These are phyloP conservation scores for Lytechinus pictus DNA, from an alignment of 35 echinoderm and acorn worm genomes.

Conservation along the genomic window DNA sequence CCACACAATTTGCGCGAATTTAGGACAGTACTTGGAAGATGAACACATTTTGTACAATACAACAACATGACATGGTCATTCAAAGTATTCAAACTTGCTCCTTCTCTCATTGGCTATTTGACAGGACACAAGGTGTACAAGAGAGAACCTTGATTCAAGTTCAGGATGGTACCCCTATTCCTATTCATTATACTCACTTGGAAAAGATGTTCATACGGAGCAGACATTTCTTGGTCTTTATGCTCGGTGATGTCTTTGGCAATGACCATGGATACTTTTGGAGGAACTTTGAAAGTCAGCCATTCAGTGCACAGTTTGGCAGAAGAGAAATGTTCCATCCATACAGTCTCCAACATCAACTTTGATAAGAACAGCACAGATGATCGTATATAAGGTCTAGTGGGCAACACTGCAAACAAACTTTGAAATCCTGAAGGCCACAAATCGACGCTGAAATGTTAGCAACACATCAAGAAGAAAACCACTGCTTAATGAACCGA, in stretches of 20 bases:
- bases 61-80: neutral
- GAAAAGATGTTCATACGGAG: neutral
- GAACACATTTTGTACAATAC: neutral
- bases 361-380: neutral
- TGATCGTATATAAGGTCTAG: neutral
- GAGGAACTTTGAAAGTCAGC: neutral
- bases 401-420: neutral
- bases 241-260: neutral
- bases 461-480: neutral
- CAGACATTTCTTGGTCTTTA: neutral
- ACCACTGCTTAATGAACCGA: neutral
- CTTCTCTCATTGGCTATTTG: neutral
- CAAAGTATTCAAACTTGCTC: neutral
- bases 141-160: neutral
- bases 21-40: slow-evolving; percentile 6
- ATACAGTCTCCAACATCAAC: neutral
- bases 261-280: neutral
- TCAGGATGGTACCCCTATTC: neutral
- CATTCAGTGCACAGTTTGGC: neutral
- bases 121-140: neutral
- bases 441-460: neutral
- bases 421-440: neutral
- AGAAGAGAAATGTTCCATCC: neutral
- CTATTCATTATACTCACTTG: neutral
- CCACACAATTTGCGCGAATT: neutral